These are phyloP conservation scores for Pseudomyrmex concolor DNA, from an alignment of 1,140 invertebrate species.

Conservation along the genomic window DNA sequence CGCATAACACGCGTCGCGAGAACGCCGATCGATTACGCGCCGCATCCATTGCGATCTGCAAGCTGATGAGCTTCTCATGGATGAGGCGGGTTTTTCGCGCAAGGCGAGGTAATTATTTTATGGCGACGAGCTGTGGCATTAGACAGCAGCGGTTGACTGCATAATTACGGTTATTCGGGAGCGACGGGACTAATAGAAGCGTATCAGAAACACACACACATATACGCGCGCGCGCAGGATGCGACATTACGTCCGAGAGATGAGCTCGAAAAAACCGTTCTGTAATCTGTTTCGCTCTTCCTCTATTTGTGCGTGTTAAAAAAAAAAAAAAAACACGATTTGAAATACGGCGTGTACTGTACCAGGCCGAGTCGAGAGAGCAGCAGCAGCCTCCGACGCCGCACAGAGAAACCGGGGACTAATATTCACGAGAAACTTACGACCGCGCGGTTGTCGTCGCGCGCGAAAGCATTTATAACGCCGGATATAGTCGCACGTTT, in stretches of 20 bases:
- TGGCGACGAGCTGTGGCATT: slow-evolving; percentile 35
- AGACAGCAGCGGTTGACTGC: slow-evolving; percentile 31
- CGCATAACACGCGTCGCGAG: not conserved
- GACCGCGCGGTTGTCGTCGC: slow-evolving; percentile 3
- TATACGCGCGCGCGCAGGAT: not conserved
- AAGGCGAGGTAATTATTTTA: slow-evolving; percentile 47
- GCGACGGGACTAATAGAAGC: slow-evolving; percentile 1
- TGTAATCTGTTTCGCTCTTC: slow-evolving; percentile 17
- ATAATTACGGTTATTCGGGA: slow-evolving; percentile 45
- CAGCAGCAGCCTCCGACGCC: not conserved
- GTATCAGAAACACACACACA: not conserved
- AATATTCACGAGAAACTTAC: slow-evolving; percentile 35
- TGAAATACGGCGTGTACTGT: slow-evolving; percentile 16
- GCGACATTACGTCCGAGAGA: slow-evolving; percentile 21
- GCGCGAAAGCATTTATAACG: not conserved
- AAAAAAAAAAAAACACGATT: not conserved
- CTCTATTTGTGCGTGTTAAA: slow-evolving; percentile 10
- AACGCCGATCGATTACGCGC: slow-evolving; percentile 53
- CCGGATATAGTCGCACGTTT: not conserved
- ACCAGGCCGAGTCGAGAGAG: too few relatives aligned
- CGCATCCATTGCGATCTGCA: slow-evolving; percentile 20
- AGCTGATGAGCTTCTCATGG: slow-evolving; percentile 14
- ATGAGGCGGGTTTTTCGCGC: slow-evolving; percentile 17
- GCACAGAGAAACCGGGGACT: not conserved
- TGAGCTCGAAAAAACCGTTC: not conserved